These are phyloP conservation scores for Neostethus bicornis DNA, from an alignment of 2,797 vertebrate genomes.

Conservation along the genomic window DNA sequence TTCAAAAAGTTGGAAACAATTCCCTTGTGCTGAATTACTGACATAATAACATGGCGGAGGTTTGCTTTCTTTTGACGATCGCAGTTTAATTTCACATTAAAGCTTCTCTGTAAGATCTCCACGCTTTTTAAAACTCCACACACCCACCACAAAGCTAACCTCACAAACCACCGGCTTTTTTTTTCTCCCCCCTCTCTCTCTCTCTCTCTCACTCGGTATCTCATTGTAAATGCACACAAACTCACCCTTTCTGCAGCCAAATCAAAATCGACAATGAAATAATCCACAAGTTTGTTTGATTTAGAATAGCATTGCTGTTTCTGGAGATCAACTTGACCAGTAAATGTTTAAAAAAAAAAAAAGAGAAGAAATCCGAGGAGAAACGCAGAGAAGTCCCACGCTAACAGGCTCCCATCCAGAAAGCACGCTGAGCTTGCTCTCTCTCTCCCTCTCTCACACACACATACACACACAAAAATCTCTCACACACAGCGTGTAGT, in stretches of 20 bases:
- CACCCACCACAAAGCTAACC: conserved; percentile 3
- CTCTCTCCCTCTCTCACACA: conserved; percentile 8
- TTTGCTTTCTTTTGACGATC: conserved; percentile 19
- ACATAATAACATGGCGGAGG: conserved; percentile 69
- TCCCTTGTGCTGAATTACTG: conserved; percentile 14
- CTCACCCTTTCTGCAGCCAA: conserved; percentile 39
- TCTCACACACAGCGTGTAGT: conserved; percentile 32
- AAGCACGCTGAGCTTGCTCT: conserved; percentile 29
- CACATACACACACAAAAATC: too few species aligned
- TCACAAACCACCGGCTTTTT: conserved; percentile 1
- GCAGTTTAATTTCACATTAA: conserved; percentile 19
- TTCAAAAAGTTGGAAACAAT: conserved; percentile 57
- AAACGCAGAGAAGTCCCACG: conserved; percentile 12
- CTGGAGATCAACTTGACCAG: conserved; percentile 17
- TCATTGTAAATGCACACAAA: too few species aligned
- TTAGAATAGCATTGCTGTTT: conserved; percentile 29
- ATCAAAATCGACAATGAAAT: conserved; percentile 13
- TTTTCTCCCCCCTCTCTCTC: too few species aligned
- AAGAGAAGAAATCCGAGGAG: not conserved
- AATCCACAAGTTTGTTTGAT: conserved; percentile 52
- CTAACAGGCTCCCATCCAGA: not conserved
- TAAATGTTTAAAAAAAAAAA: not conserved
- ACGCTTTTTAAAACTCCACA: conserved; percentile 35
- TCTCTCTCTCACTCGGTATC: too few species aligned
- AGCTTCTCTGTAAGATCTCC: conserved; percentile 54